Evolutionary conservation across 2,797 vertebrate genomes (phyloP).

Genomic region (Mico argentatus): DNA sequence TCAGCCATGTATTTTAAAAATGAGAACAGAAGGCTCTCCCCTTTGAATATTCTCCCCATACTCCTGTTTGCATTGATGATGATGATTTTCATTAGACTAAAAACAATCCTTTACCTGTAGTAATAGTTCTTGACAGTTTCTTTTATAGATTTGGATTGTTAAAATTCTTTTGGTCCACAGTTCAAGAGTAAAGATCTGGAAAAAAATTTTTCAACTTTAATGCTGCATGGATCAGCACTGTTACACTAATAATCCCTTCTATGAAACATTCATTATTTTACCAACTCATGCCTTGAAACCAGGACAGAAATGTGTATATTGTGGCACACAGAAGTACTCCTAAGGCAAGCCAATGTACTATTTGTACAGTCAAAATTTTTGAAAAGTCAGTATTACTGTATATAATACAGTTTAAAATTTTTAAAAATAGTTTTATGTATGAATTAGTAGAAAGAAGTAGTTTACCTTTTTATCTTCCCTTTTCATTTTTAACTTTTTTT

Average conservation of each 20-base stretch:
- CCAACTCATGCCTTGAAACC: not conserved
- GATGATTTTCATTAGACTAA: slow-evolving; percentile 44
- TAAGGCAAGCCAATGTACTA: not conserved
- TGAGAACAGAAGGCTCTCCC: not conserved
- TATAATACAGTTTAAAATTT: slow-evolving; percentile 60
- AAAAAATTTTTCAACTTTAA: not conserved
- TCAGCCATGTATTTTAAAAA: not conserved
- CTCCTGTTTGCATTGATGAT: not conserved
- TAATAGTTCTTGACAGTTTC: slow-evolving; percentile 17
- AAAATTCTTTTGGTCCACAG: slow-evolving; percentile 29
- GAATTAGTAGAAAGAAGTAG: slow-evolving; percentile 61
- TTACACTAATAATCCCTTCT: not conserved
- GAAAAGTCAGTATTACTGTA: slow-evolving; percentile 39
- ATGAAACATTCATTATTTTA: slow-evolving; percentile 24
- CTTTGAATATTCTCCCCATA: not conserved
- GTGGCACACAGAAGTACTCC: not conserved
- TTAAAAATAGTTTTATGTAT: slow-evolving; percentile 38
- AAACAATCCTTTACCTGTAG: not conserved
- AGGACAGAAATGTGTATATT: not conserved
- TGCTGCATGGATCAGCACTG: not conserved
- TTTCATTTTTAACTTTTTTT: slow-evolving; percentile 77
- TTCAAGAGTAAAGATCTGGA: slow-evolving; percentile 56
- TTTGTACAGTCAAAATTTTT: slow-evolving; percentile 34
- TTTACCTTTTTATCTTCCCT: slow-evolving; percentile 66
- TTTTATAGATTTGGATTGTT: slow-evolving; percentile 47